Conservation (phyloP, 1,140 invertebrate genomes). For the Lamellibrachia luymesi region DNA sequence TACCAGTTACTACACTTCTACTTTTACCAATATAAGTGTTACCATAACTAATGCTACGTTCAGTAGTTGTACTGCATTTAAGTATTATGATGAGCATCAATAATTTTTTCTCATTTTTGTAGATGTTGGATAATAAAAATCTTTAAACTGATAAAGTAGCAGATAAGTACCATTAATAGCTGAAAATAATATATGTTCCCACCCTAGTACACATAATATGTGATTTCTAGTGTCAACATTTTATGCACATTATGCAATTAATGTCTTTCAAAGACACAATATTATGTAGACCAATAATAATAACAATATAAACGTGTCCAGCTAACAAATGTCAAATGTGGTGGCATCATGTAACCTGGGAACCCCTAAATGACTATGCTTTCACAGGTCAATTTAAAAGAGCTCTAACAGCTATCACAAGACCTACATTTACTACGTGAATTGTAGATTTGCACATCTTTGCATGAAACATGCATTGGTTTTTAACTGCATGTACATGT, state of each 20-base stretch:
- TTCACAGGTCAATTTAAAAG: too few species aligned
- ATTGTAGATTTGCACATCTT: too few species aligned
- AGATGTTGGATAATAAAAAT: not conserved
- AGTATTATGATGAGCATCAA: not conserved
- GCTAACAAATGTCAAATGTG: too few species aligned
- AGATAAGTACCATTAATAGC: not conserved
- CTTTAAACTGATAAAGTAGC: not conserved
- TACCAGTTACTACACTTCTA: not conserved
- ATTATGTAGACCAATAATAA: not conserved
- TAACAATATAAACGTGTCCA: too few species aligned
- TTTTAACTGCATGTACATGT: too few species aligned
- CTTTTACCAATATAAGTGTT: not conserved
- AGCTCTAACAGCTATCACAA: too few species aligned
- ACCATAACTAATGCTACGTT: not conserved
- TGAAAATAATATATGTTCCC: not conserved
- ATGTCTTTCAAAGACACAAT: not conserved
- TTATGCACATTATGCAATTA: not conserved
- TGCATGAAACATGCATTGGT: too few species aligned
- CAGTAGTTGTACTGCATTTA: not conserved
- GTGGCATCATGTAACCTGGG: too few species aligned
- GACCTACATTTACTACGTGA: too few species aligned
- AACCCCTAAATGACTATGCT: too few species aligned
- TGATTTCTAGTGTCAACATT: not conserved
- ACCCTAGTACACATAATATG: not conserved
- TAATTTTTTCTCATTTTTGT: not conserved